Evolutionary conservation across 2,888 invertebrate species (phyloP).

Genomic region (Metacarcinus magister): DNA sequence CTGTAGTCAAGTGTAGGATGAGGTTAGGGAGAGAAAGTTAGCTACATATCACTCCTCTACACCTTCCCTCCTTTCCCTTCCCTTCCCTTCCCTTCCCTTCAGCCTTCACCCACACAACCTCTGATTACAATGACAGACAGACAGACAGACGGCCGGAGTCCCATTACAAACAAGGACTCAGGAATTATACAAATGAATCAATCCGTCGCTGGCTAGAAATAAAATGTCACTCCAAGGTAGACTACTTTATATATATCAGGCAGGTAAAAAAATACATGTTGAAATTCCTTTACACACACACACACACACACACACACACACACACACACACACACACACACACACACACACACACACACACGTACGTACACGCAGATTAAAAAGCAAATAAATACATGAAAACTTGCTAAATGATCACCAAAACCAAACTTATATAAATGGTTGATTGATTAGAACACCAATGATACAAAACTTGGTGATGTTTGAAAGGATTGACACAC

Average conservation of each 20-base stretch:
- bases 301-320: conserved; percentile 36
- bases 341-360: conserved; percentile 21
- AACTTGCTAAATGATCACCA: background rate
- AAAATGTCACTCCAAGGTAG: background rate
- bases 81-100: background rate
- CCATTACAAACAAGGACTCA: background rate
- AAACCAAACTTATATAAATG: background rate
- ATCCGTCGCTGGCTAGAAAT: background rate
- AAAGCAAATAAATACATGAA: background rate
- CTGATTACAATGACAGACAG: background rate
- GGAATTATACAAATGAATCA: background rate
- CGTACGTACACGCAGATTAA: background rate
- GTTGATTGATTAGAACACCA: no score
- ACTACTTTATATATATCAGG: background rate
- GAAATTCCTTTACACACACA: background rate
- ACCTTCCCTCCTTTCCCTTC: background rate
- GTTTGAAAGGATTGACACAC: background rate
- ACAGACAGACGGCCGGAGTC: background rate
- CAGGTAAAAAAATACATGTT: conserved; percentile 27
- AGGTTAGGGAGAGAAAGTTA: no score
- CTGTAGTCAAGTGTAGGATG: no score
- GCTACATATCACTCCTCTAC: no score
- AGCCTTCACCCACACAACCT: background rate
- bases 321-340: conserved; percentile 40
- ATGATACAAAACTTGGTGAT: no score